These are phyloP conservation scores for Bucorvus abyssinicus DNA, from an alignment of 2,797 vertebrate species.

Conservation along the genomic window DNA sequence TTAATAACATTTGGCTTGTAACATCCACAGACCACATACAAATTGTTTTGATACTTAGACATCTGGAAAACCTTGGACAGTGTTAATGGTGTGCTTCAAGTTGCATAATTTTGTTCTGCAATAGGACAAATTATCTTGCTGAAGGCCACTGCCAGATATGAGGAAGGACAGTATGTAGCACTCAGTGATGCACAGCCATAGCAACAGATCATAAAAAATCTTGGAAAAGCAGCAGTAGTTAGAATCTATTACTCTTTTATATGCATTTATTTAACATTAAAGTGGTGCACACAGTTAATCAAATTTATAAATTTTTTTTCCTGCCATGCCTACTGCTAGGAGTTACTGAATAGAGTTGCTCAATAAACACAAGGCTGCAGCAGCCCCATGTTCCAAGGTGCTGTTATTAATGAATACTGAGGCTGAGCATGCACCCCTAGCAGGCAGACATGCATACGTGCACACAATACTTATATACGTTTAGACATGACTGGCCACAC, in stretches of 20 bases:
- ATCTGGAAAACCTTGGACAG: slow-evolving; percentile 22
- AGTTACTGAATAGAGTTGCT: not conserved
- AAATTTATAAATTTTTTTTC: not conserved
- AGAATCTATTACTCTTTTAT: not conserved
- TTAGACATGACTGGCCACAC: not conserved
- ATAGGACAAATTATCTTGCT: slow-evolving; percentile 9
- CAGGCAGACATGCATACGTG: not conserved
- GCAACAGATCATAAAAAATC: not conserved
- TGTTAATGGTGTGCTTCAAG: slow-evolving; percentile 17
- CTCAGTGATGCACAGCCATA: not conserved
- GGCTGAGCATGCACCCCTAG: not conserved
- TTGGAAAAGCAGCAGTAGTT: not conserved
- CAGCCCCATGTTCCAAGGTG: not conserved
- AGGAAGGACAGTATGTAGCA: not conserved
- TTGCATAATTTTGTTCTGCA: slow-evolving; percentile 7
- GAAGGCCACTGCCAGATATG: not conserved
- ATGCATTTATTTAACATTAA: not conserved
- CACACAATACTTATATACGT: not conserved
- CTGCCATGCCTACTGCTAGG: not conserved
- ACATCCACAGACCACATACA: not conserved
- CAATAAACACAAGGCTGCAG: not conserved
- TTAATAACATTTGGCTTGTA: slow-evolving; percentile 19
- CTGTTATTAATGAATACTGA: not conserved
- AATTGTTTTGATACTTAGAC: slow-evolving; percentile 26
- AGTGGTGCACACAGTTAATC: not conserved